phyloP scores from a whole-genome alignment of 2,797 vertebrate species.

The Myiotriccus ornatus region DNA sequence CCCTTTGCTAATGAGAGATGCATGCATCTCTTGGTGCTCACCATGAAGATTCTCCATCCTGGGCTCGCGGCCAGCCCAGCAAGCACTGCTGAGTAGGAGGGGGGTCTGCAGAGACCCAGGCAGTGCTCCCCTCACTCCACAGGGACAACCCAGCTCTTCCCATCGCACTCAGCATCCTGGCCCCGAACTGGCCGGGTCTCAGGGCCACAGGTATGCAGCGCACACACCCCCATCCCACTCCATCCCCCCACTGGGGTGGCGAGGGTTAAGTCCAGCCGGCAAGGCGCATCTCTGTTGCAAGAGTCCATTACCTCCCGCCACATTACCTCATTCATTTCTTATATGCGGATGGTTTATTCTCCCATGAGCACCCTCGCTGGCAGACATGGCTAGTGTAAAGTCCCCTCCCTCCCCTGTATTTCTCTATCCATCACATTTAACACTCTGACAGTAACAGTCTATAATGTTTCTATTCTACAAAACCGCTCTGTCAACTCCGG shows the following conservation, averaged over 20 bases:
- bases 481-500: conserved; percentile 98
- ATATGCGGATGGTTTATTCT: conserved; percentile 92
- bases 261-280: conserved; percentile 82
- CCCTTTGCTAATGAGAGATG: fast-evolving
- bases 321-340: conserved; percentile 93
- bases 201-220: neutral
- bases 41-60: neutral
- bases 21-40: neutral
- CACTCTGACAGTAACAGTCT: conserved; percentile 99
- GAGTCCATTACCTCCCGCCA: conserved; percentile 95
- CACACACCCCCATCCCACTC: fast-evolving
- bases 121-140: fast-evolving
- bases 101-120: neutral
- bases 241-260: neutral
- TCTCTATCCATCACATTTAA: conserved; percentile 99
- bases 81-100: fast-evolving
- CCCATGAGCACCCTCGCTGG: conserved; percentile 92
- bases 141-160: neutral
- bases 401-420: conserved; percentile 84
- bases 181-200: fast-evolving
- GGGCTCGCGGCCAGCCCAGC: neutral
- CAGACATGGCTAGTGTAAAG: conserved; percentile 87
- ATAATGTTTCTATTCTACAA: conserved; percentile 99
- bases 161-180: neutral
- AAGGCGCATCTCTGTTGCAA: conserved; percentile 87